Percentiles rank a stretch among this genome's conserved stretches.
These are phyloP conservation scores for Tympanuchus pallidicinctus DNA, from an alignment of 2,113 vertebrate genomes.

Conservation along the genomic window DNA sequence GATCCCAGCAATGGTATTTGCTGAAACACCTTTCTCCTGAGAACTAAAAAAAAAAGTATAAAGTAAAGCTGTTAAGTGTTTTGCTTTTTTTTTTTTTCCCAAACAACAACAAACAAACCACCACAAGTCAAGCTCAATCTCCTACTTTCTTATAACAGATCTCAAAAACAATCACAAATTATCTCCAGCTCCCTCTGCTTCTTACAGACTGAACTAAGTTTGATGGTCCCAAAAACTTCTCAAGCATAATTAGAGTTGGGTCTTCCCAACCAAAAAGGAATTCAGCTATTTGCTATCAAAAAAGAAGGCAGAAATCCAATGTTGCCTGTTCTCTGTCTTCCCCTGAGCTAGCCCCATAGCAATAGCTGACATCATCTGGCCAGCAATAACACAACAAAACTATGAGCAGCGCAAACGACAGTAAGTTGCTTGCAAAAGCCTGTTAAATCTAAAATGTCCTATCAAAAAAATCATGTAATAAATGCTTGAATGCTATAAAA, in stretches of 20 bases:
- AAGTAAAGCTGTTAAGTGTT: neutral
- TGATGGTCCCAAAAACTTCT: neutral
- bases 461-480: neutral
- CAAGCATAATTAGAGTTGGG: neutral
- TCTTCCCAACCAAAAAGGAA: neutral
- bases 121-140: neutral
- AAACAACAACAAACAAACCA: neutral
- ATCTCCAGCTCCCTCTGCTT: neutral
- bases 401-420: neutral
- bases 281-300: neutral
- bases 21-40: neutral
- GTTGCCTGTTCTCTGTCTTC: neutral
- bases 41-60: neutral
- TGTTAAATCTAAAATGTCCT: neutral
- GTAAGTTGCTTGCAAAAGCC: neutral
- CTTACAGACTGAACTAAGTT: neutral
- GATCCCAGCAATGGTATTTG: neutral
- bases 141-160: neutral
- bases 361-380: constrained; percentile 10
- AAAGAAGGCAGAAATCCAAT: neutral
- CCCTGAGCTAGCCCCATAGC: neutral
- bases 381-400: neutral
- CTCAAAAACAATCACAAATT: neutral
- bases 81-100: neutral
- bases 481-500: constrained; percentile 19